phyloP scores from a whole-genome alignment of 2,797 vertebrate species.

The Tarsius wallacei region DNA sequence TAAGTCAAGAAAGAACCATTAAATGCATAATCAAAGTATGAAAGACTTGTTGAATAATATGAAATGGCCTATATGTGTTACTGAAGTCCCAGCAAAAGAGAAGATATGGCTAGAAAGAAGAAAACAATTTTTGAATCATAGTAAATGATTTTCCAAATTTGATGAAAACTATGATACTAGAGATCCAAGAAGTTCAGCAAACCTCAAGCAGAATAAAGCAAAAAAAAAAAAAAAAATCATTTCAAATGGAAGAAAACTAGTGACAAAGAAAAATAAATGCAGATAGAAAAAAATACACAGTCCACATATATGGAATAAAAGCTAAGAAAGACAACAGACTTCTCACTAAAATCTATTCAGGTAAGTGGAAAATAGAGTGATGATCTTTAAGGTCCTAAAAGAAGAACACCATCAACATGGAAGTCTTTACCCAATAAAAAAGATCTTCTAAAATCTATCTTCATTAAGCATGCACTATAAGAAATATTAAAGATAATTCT shows the following conservation, averaged over 20 bases:
- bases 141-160: neutral
- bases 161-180: neutral
- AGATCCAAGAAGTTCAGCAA: neutral
- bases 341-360: neutral
- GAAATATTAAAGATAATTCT: neutral
- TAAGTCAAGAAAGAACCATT: neutral
- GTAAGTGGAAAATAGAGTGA: neutral
- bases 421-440: neutral
- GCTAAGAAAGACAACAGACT: neutral
- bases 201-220: neutral
- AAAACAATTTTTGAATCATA: neutral
- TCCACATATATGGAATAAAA: neutral
- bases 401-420: neutral
- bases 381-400: neutral
- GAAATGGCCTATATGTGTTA: neutral
- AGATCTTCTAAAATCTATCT: neutral
- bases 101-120: neutral
- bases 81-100: neutral
- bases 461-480: neutral
- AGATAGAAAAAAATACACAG: neutral
- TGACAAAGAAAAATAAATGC: neutral
- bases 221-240: neutral
- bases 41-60: neutral
- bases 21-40: neutral
- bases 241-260: neutral